Evolutionary conservation across 2,113 vertebrate genomes (phyloP), one percentile per base, ranked within the genome.

Genomic region (Erinaceus europaeus): DNA sequence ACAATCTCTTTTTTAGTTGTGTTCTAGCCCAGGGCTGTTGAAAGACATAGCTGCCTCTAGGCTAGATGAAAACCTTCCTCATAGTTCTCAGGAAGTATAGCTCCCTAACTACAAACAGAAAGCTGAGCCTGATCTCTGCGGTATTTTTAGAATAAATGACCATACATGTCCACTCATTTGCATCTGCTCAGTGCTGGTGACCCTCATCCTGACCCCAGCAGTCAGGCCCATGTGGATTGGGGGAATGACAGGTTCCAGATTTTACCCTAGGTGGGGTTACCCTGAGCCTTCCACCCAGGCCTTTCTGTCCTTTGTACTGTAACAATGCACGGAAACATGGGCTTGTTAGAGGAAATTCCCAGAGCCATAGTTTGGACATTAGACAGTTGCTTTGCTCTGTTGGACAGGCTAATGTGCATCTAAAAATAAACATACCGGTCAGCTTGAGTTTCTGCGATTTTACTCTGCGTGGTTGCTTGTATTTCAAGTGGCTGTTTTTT

Each of bases 261-360:
- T 87, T 90, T 73, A 12, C 38, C 74, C 84, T 92, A 65, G 89
- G 92, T 1, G 64, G 88, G 82, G 91, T 76, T 68, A 48, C 27
- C 75, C 18, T 4, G 87, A 91, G 92, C 95, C 85, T 75, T 95
- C 88, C 90, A 89, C 93, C 95, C 80, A 71, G 91, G 91, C 67
- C 34, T 1, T 0, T 57, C 87, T 79, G 68, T 80, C 95, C 95
- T 97, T 97, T 97, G 96, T 97, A 71, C 89, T 86, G 23, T 81
- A 97, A 97, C 97, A 97, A 97, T 97, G 68, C 79, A 48, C 94
- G 97, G 97, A 97, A 97, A 93, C 89, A 61, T 94, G 90, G 95
- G 86, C 96, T 97, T 95, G 96, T 92, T 96, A 89, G 95, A 97
- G 97, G 97, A 97, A 98, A 97, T 98, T 97, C 97, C 97, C 97